Evolutionary conservation across 2,113 vertebrate species (phyloP), one percentile per base, ranked within the genome.

Genomic region (Calonectris borealis): DNA sequence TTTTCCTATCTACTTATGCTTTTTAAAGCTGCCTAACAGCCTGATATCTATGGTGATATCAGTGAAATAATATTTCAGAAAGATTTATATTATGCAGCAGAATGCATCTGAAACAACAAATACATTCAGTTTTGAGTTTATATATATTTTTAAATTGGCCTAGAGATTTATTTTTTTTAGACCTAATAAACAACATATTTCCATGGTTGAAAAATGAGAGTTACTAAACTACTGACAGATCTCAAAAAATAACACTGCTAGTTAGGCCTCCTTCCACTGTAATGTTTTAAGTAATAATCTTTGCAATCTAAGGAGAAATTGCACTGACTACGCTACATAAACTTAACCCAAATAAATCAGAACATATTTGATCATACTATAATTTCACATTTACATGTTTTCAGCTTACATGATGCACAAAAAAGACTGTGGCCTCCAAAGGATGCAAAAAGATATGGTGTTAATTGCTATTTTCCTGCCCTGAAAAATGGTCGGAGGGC

Each of bases 321-420:
- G 10, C 19, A 68, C 15, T 90, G 60, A 58, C 1, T 51, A 16
- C 7, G 5, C 21, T 80, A 62, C 10, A 27, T 71, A n/a, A 79
- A 66, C 55, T 91, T 82, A 90, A 87, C 34, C 54, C 29, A 94
- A 94, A 82, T 91, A 87, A 93, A 84, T 85, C 58, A 86, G n/a
- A 89, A 73, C 18, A 2, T 69, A 64, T 83, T 86, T 76, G 36
- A 38, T 83, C 60, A 60, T 75, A 40, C 9, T 52, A 44, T 32
- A 57, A 60, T 91, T 94, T 94, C 54, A 61, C 17, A 52, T 90
- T 38, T 57, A 91, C 76, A 25, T 64, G 7, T 54, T 70, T 90
- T 78, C 72, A 51, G 42, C 48, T 83, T 84, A 51, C 31, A 76
- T 0, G 1, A 36, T 71, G 14, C 34, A 70, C 21, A 65, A 72